Conservation (phyloP, 2,797 vertebrate species). For the Falco novaeseelandiae region DNA sequence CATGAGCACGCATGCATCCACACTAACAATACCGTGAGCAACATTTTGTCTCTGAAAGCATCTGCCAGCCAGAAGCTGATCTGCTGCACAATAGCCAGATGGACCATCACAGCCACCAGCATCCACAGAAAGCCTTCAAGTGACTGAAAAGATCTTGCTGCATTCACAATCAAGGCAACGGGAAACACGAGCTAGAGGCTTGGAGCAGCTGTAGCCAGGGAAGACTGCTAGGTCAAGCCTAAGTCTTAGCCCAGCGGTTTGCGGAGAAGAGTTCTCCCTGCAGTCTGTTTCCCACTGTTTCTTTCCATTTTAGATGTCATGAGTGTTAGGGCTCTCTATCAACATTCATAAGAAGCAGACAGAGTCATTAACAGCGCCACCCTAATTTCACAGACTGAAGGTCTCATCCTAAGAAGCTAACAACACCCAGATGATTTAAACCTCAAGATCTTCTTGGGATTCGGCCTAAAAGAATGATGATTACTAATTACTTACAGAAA, state of each 20-base stretch:
- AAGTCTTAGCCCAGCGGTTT: not conserved
- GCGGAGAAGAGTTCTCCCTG: not conserved
- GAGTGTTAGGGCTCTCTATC: not conserved
- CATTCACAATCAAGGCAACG: not conserved
- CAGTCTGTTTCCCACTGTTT: not conserved
- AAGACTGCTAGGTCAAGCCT: not conserved
- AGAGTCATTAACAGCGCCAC: rapidly evolving
- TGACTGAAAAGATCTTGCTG: not conserved
- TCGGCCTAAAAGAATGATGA: not conserved
- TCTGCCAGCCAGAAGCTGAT: not conserved
- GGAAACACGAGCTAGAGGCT: not conserved
- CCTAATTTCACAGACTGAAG: not conserved
- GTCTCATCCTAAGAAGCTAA: not conserved
- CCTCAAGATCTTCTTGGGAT: not conserved
- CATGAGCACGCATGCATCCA: rapidly evolving
- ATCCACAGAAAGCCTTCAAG: not conserved
- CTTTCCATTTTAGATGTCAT: not conserved
- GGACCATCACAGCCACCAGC: not conserved
- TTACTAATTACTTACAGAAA: not conserved
- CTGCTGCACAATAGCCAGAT: not conserved
- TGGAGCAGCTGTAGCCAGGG: not conserved
- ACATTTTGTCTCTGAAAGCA: not conserved
- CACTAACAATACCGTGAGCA: rapidly evolving
- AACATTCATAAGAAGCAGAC: not conserved
- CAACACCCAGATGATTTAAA: not conserved